These are phyloP conservation scores for Odontamblyopus lacepedii DNA, from an alignment of 2,797 vertebrate genomes.

Conservation along the genomic window DNA sequence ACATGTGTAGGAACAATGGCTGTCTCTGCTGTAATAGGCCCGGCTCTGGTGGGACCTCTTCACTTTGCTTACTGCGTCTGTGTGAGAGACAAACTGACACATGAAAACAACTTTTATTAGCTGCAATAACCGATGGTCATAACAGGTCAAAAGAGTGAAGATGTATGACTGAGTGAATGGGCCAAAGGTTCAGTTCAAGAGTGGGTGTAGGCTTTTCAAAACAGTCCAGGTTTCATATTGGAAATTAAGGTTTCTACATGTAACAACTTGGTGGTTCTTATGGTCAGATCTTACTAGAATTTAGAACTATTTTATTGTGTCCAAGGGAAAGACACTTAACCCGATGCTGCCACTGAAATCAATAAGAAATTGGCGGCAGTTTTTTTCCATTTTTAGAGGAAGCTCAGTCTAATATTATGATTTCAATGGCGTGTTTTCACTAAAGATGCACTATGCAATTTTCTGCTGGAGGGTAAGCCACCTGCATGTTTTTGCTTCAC, in stretches of 20 bases:
- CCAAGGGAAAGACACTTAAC: neutral
- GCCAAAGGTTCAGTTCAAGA: neutral
- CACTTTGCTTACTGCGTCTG: conserved; percentile 19
- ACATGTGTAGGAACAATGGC: conserved; percentile 52
- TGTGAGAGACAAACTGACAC: conserved; percentile 19
- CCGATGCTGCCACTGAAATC: neutral
- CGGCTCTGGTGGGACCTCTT: conserved; percentile 42
- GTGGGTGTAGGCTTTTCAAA: neutral
- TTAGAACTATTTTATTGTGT: neutral
- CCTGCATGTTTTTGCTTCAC: no score
- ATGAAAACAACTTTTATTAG: neutral
- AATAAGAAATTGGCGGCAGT: no score
- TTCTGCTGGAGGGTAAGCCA: no score
- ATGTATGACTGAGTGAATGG: neutral
- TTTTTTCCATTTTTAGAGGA: neutral
- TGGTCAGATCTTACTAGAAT: neutral
- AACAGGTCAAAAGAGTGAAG: neutral
- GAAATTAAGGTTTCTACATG: neutral
- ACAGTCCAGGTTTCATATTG: neutral
- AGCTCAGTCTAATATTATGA: neutral
- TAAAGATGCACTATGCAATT: no score
- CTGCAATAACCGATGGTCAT: neutral
- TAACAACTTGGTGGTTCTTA: neutral
- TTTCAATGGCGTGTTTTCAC: no score
- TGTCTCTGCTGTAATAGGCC: conserved; percentile 48